Evolutionary conservation across 1,140 invertebrate species (phyloP).

Genomic region (Panagrolaimus sp.): DNA sequence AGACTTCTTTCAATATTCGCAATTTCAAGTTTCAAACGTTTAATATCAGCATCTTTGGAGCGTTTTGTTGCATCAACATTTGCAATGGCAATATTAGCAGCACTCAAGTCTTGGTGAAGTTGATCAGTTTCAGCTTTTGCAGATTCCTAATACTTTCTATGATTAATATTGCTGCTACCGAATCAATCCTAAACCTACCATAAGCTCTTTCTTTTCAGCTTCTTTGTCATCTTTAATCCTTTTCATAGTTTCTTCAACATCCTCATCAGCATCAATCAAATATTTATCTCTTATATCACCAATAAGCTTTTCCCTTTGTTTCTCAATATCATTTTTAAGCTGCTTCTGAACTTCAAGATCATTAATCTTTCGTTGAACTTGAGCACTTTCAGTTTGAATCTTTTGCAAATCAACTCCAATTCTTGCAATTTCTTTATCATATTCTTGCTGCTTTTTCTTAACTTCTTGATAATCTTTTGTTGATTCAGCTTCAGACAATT

Average conservation of each 20-base stretch:
- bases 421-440: constrained; percentile 6
- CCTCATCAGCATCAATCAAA: background rate
- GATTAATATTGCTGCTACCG: too few species aligned
- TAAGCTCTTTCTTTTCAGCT: background rate
- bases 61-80: too few species aligned
- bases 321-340: too few species aligned
- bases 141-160: too few species aligned
- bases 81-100: too few species aligned
- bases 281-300: background rate
- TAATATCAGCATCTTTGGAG: too few species aligned
- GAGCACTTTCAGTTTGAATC: background rate
- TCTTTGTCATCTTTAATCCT: background rate
- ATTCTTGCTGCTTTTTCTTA: constrained; percentile 14
- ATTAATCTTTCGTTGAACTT: background rate
- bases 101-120: background rate
- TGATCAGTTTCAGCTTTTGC: constrained; percentile 18
- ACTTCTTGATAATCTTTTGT: constrained; percentile 20
- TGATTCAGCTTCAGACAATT: background rate
- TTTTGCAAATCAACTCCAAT: background rate
- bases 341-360: too few species aligned
- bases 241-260: background rate
- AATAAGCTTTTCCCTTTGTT: too few species aligned
- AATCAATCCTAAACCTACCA: too few species aligned
- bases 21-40: too few species aligned
- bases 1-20: too few species aligned